Percentiles rank a stretch among this genome's conserved stretches.
Conservation (phyloP, 2,113 vertebrate species). For the Brachionichthys hirsutus region DNA sequence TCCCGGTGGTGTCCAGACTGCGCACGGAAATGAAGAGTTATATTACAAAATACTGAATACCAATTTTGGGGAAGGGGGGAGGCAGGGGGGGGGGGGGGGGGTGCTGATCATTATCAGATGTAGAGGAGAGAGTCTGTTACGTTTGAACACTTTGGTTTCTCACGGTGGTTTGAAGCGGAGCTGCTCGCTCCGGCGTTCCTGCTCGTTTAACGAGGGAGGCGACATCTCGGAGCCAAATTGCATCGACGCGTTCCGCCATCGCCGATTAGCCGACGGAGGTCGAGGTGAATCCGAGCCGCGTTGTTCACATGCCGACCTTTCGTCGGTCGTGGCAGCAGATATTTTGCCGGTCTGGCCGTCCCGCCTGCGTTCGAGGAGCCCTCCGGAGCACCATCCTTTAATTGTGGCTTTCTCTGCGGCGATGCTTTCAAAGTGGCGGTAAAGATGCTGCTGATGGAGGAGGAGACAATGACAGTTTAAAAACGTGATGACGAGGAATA, state of each 20-base stretch:
- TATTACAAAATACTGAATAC: conserved; percentile 25
- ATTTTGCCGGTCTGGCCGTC: too few relatives aligned
- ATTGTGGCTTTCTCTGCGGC: conserved; percentile 38
- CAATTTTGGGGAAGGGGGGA: conserved; percentile 3
- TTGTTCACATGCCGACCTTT: conserved; percentile 36
- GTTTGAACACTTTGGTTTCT: conserved; percentile 14
- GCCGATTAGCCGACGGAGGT: neutral
- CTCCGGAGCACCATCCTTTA: conserved; percentile 42
- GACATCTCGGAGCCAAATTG: too few relatives aligned
- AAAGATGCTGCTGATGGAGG: conserved; percentile 10
- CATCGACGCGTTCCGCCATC: too few relatives aligned
- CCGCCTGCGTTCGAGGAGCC: too few relatives aligned
- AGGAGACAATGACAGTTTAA: conserved; percentile 26
- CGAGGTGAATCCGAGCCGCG: conserved; percentile 21
- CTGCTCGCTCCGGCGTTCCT: too few relatives aligned
- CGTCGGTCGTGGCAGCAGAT: conserved; percentile 41
- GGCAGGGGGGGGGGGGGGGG: neutral
- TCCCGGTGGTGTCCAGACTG: conserved; percentile 16
- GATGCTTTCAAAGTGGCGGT: conserved; percentile 15
- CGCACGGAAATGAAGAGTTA: conserved; percentile 16
- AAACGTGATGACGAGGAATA: conserved; percentile 6
- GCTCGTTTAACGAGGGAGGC: too few relatives aligned
- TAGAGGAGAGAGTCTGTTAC: conserved; percentile 12
- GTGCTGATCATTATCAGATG: conserved; percentile 47
- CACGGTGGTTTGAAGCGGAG: neutral